Conservation (phyloP, 2,797 vertebrate genomes). For the Myotis myotis region DNA sequence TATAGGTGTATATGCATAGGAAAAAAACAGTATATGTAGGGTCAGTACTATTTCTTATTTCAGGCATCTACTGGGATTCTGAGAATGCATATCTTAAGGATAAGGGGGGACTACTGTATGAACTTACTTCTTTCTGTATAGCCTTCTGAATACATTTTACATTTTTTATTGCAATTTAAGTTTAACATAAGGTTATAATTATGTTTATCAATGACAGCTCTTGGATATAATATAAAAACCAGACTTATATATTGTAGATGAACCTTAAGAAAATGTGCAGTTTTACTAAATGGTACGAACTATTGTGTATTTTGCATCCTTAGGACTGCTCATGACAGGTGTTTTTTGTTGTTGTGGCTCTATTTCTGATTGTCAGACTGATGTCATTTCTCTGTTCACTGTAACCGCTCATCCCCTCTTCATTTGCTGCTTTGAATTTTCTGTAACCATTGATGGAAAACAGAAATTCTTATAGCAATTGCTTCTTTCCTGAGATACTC, state of each 20-base stretch:
- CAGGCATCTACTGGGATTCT: not conserved
- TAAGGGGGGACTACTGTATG: not conserved
- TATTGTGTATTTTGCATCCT: not conserved
- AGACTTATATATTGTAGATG: not conserved
- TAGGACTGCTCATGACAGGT: not conserved
- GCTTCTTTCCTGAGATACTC: not conserved
- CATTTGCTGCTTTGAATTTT: constrained; percentile 24
- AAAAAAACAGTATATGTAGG: not conserved
- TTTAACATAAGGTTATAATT: not conserved
- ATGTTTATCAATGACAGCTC: not conserved
- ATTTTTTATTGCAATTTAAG: not conserved
- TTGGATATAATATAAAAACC: not conserved
- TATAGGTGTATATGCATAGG: not conserved
- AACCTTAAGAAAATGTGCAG: not conserved
- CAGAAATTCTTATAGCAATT: not conserved
- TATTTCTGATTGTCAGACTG: not conserved
- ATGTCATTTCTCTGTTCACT: not conserved
- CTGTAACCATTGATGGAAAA: not conserved
- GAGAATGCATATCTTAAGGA: not conserved
- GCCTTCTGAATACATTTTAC: not conserved
- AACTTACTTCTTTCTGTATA: not conserved
- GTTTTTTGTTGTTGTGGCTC: not conserved
- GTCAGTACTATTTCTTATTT: not conserved
- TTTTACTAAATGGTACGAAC: not conserved
- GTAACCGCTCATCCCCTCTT: not conserved